A percentile compares a stretch with the other conserved stretches of the same genome.
Conservation (phyloP, 2,797 vertebrate genomes). For the Cossypha polioptera region DNA sequence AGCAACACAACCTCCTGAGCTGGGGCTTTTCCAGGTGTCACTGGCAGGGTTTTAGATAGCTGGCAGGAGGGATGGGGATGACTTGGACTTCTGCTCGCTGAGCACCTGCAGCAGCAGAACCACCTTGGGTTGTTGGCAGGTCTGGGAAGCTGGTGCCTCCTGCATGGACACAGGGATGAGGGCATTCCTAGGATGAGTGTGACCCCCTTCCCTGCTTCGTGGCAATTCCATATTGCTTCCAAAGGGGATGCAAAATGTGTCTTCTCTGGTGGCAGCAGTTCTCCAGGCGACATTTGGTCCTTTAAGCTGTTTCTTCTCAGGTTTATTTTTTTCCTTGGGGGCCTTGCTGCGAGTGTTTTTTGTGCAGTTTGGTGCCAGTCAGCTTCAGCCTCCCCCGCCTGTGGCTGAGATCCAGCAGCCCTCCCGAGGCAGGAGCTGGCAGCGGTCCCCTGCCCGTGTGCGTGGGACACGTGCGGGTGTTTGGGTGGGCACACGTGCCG, state of each 20-base stretch:
- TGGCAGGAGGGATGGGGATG: background rate
- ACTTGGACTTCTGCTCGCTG: background rate
- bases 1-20: background rate
- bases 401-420: background rate
- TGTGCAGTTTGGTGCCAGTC: background rate
- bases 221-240: background rate
- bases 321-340: background rate
- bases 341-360: background rate
- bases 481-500: conserved; percentile 7
- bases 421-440: background rate
- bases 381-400: background rate
- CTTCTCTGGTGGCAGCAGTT: background rate
- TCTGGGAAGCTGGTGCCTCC: background rate
- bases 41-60: background rate
- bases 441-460: background rate
- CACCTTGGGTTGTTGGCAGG: background rate
- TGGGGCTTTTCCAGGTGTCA: background rate
- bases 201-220: background rate
- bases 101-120: background rate
- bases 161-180: rapidly evolving
- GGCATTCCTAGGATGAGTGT: too few species aligned
- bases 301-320: background rate
- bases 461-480: background rate
- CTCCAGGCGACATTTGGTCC: background rate
- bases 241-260: background rate